Evolutionary conservation across 2,888 invertebrate genomes (phyloP).

Genomic region (Galerucella calmariensis): DNA sequence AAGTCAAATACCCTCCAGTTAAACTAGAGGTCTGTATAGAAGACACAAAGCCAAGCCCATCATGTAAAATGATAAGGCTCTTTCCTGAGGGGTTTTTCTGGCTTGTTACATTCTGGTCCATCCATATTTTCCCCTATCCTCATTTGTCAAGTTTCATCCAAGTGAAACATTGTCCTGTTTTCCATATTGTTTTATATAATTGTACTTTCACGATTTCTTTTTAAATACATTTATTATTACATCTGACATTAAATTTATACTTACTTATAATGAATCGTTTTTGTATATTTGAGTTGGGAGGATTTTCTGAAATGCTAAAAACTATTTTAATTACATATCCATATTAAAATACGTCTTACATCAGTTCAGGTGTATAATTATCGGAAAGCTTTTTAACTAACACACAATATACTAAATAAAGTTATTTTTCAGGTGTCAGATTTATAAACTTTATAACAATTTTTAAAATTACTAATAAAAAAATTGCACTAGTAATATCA

Average conservation of each 20-base stretch:
- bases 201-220: too few species aligned
- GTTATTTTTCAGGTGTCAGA: too few species aligned
- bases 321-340: slow-evolving; percentile 2
- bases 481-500: too few species aligned
- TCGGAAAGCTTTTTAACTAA: not conserved
- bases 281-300: not conserved
- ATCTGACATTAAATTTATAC: not conserved
- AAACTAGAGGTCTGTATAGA: too few species aligned
- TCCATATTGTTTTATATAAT: not conserved
- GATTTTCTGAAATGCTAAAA: not conserved
- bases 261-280: not conserved
- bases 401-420: not conserved
- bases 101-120: too few species aligned
- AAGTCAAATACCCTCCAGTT: too few species aligned
- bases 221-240: not conserved
- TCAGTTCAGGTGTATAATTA: not conserved
- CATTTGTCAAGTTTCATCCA: not conserved
- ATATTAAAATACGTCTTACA: not conserved
- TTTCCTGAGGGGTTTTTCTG: too few species aligned
- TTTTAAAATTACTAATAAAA: too few species aligned
- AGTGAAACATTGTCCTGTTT: not conserved
- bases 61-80: too few species aligned
- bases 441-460: too few species aligned
- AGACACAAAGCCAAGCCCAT: too few species aligned
- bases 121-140: too few species aligned